A percentile compares a stretch with the other conserved stretches of the same genome.
Evolutionary conservation across 1,140 invertebrate species (phyloP).

Genomic region (Palaemon carinicauda): DNA sequence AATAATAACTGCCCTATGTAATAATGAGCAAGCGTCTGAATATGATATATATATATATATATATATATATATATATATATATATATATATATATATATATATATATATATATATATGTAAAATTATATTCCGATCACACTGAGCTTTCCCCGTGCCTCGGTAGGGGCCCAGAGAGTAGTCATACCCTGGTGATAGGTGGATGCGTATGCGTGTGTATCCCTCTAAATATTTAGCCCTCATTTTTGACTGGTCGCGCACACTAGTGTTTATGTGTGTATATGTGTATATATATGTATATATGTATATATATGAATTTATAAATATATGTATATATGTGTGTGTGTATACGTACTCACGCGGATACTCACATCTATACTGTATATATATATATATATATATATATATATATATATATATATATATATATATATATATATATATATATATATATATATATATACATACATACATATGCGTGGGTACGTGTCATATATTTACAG

Average conservation of each 20-base stretch:
- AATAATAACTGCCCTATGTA: too few relatives aligned
- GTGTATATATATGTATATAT: not conserved
- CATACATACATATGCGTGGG: not conserved
- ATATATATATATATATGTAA: not conserved
- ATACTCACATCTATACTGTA: too few relatives aligned
- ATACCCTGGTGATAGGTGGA: too few relatives aligned
- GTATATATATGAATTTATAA: not conserved
- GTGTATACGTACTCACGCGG: too few relatives aligned
- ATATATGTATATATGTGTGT: not conserved
- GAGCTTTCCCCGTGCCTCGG: too few relatives aligned
- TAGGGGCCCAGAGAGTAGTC: too few relatives aligned
- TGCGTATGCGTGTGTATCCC: too few relatives aligned
- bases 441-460: not conserved
- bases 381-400: not conserved
- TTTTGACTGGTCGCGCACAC: too few relatives aligned
- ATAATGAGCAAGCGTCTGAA: too few relatives aligned
- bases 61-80: not conserved
- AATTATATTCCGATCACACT: too few relatives aligned
- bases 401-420: not conserved
- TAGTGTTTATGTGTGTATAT: too few relatives aligned
- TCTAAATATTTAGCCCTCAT: too few relatives aligned
- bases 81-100: not conserved
- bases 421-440: not conserved
- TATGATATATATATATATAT: not conserved
- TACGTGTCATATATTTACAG: not conserved